These are phyloP conservation scores for Leptestheria dahalacensis DNA, from an alignment of 1,140 invertebrate species.

Conservation along the genomic window DNA sequence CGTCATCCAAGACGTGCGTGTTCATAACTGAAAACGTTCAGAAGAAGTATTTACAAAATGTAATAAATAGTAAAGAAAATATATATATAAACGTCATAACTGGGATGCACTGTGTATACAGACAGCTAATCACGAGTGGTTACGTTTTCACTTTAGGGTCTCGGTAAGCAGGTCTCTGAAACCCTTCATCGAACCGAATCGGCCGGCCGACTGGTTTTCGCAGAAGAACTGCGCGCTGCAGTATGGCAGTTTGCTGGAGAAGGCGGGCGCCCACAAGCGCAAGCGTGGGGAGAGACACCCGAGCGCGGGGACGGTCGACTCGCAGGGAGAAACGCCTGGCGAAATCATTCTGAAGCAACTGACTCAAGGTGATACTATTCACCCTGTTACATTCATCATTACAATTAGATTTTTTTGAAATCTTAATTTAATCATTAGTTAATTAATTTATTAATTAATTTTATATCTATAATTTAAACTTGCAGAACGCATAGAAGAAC, in stretches of 20 bases:
- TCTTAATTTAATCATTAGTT: neutral
- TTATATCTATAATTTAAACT: too few species aligned
- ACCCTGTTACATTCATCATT: too few species aligned
- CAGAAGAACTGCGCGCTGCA: conserved; percentile 82
- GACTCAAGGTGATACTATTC: conserved; percentile 29
- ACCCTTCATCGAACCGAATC: conserved; percentile 46
- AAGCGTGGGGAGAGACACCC: conserved; percentile 55
- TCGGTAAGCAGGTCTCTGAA: conserved; percentile 66
- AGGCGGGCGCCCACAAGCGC: conserved; percentile 69
- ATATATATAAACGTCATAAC: too few species aligned
- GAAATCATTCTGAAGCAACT: conserved; percentile 61
- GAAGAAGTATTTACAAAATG: too few species aligned
- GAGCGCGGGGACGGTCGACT: conserved; percentile 25
- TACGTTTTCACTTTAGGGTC: conserved; percentile 36
- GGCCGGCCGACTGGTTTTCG: conserved; percentile 77
- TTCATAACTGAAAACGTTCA: too few species aligned
- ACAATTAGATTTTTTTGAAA: conserved; percentile 12
- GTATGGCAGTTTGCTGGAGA: conserved; percentile 66
- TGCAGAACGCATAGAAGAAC: conserved; percentile 56
- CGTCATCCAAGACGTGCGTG: too few species aligned
- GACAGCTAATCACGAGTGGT: too few species aligned
- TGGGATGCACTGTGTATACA: too few species aligned
- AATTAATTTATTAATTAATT: too few species aligned
- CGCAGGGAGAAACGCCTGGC: conserved; percentile 48
- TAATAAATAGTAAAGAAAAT: too few species aligned